Base-by-base conservation (phyloP, 2,797 vertebrate species). In the Euthynnus affinis region DNA sequence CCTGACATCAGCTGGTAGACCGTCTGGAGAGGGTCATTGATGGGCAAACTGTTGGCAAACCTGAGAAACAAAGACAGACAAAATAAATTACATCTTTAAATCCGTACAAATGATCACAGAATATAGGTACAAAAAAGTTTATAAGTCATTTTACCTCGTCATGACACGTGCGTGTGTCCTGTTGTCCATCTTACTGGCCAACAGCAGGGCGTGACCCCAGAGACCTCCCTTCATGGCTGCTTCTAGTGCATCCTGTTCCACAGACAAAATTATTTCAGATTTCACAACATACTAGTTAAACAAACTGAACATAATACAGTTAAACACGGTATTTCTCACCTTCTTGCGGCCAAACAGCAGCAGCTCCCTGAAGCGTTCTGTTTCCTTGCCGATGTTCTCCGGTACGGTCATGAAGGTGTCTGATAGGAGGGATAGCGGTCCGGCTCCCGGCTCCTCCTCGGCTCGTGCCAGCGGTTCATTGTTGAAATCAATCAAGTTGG, bases 1-100 rank as follows among this genome's bases (percentile, higher is more conserved):
- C 98, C 98, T 1, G 98, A 99, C 97, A 99, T 98, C 72, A 99
- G 96, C 93, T 99, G 98, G 92, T 99, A 99, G 61, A 99, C 98
- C 0, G 98, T 99, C 95, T 99, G 98, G 52, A 99, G 95, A 53
- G 98, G 98, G 77, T 99, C 98, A n/a, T 99, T 99, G 92, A 99
- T 98, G 0, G 98, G 98, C 73, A 99, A 96, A 76, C 98, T 99
- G 94, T 99, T 99, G 89, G 98, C 98, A 91, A 99, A 99, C 85
- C 98, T 99, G 74, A 59, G 57, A 6, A 83, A 78, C 12, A 69
- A 67, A 74, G 9, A 75, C 34, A 65, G 12, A 63, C 9, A 40
- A 20, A 23, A 51, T 2, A 5, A 46, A 10, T 27, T 48, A 25
- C 0, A 46, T n/a, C 6, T 18, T 29, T 3, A 18, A 29, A 48